Evolutionary conservation across 2,888 invertebrate genomes (phyloP).

Genomic region (Melipona beecheii): DNA sequence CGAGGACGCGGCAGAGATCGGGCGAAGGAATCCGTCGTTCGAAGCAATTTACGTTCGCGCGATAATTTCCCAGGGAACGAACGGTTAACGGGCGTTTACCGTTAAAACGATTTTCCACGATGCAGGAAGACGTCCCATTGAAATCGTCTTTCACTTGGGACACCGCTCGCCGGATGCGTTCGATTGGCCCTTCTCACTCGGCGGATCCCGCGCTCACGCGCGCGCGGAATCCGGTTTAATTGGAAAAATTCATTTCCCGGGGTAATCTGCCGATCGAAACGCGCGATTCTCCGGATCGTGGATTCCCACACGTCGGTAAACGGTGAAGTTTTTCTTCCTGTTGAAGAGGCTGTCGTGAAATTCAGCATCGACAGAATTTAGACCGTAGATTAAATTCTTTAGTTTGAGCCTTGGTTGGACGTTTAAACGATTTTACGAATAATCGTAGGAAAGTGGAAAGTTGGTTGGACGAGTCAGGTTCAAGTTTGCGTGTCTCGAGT

Average conservation of each 20-base stretch:
- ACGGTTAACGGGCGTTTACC: conserved; percentile 42
- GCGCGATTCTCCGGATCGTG: background rate
- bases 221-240: conserved; percentile 34
- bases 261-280: conserved; percentile 28
- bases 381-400: background rate
- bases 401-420: too few species aligned
- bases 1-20: background rate
- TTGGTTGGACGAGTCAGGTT: background rate
- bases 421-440: too few species aligned
- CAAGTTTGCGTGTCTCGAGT: background rate
- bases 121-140: conserved; percentile 38
- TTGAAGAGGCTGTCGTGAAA: background rate
- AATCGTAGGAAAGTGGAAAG: too few species aligned
- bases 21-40: conserved; percentile 1
- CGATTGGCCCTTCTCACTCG: conserved; percentile 44
- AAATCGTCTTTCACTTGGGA: conserved; percentile 27
- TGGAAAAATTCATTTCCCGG: conserved; percentile 44
- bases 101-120: conserved; percentile 57
- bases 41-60: conserved; percentile 36
- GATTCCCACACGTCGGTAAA: conserved; percentile 1
- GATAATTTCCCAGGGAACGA: conserved; percentile 47
- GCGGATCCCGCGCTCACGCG: background rate
- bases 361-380: background rate
- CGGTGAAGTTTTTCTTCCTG: background rate
- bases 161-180: conserved; percentile 38